Conservation (phyloP, 2,797 vertebrate genomes). For the Siniperca undulata region DNA sequence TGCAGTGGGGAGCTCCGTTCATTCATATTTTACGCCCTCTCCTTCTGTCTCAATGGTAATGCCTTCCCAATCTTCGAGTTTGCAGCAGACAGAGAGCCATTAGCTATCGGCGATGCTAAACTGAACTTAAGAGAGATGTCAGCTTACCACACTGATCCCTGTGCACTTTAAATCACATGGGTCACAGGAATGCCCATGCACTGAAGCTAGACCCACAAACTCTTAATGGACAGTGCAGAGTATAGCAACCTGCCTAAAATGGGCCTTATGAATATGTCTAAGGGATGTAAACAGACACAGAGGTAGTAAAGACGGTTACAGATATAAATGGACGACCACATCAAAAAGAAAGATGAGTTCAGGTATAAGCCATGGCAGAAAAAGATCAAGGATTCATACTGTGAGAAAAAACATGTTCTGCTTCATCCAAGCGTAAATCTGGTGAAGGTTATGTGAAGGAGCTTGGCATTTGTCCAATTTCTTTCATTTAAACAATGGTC, state of each 20-base stretch:
- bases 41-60: conserved; percentile 75
- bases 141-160: conserved; percentile 44
- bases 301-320: not conserved
- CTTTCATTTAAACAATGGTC: not conserved
- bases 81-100: conserved; percentile 74
- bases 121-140: conserved; percentile 68
- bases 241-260: conserved; percentile 21
- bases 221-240: conserved; percentile 13
- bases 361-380: not conserved
- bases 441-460: not conserved
- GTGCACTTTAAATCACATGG: conserved; percentile 68
- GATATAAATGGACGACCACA: conserved; percentile 1
- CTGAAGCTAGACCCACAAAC: conserved; percentile 21
- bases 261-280: conserved; percentile 25
- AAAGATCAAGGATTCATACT: not conserved
- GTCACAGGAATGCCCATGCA: conserved; percentile 50
- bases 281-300: not conserved
- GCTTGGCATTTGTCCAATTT: not conserved
- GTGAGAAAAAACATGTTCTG: not conserved
- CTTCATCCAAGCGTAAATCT: not conserved
- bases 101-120: conserved; percentile 68
- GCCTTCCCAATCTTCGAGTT: conserved; percentile 58
- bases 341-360: not conserved
- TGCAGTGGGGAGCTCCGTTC: conserved; percentile 67
- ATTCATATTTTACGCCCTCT: conserved; percentile 81